These are phyloP conservation scores for Haemorhous mexicanus DNA, from an alignment of 2,113 vertebrate species.

Conservation along the genomic window DNA sequence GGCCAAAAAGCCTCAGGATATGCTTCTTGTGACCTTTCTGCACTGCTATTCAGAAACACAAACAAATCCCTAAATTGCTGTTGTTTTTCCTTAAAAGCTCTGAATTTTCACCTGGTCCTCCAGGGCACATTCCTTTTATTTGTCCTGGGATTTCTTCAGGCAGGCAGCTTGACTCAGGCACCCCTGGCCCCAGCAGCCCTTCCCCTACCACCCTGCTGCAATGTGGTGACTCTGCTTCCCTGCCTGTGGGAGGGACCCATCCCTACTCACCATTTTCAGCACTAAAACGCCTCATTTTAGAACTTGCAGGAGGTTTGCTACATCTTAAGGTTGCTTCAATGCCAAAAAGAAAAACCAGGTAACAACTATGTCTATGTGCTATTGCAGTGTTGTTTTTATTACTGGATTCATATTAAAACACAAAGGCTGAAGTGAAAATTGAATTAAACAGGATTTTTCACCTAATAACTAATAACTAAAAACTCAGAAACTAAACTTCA, in stretches of 20 bases:
- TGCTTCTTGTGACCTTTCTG: neutral
- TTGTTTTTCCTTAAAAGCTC: neutral
- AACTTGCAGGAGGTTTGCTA: neutral
- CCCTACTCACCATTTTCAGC: neutral
- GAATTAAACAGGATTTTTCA: neutral
- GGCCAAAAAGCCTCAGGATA: neutral
- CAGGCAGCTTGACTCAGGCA: neutral
- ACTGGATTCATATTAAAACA: neutral
- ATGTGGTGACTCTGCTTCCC: neutral
- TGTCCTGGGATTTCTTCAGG: neutral
- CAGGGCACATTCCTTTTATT: neutral
- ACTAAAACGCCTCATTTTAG: neutral
- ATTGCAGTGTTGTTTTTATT: neutral
- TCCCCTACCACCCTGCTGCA: rapidly evolving
- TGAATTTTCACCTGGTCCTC: neutral
- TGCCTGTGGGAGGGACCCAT: neutral
- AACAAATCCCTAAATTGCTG: neutral
- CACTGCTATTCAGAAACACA: neutral
- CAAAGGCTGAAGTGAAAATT: neutral
- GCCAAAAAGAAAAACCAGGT: neutral
- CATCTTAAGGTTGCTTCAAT: neutral
- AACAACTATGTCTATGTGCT: neutral
- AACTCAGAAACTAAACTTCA: neutral
- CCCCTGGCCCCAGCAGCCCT: neutral
- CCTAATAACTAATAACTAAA: neutral